Conservation (phyloP, 2,888 invertebrate genomes). For the Patella ulyssiponensis region DNA sequence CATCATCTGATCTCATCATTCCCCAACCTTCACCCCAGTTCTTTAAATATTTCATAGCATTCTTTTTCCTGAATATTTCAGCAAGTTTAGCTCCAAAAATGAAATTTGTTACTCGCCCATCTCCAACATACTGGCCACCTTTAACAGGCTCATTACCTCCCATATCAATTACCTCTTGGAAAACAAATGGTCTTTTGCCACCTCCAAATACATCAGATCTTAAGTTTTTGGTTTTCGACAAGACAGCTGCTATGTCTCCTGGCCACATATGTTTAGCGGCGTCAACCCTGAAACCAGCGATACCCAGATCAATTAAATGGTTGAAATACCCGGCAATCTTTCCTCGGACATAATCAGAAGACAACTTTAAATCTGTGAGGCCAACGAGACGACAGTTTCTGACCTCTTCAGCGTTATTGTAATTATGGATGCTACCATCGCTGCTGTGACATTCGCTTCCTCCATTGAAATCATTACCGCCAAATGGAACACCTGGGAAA, state of each 20-base stretch:
- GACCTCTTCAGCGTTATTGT: conserved; percentile 51
- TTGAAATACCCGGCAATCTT: conserved; percentile 59
- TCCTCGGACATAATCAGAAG: conserved; percentile 67
- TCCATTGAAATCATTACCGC: conserved; percentile 78
- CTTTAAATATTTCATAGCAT: conserved; percentile 53
- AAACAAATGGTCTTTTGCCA: conserved; percentile 57
- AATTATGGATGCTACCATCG: conserved; percentile 62
- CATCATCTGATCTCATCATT: conserved; percentile 67
- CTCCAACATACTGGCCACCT: conserved; percentile 56
- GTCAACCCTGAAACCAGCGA: conserved; percentile 62
- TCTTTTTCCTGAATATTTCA: conserved; percentile 42
- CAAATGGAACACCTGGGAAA: conserved; percentile 73
- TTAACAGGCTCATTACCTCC: conserved; percentile 61
- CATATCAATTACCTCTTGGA: conserved; percentile 66
- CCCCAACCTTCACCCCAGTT: conserved; percentile 59
- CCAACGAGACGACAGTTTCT: conserved; percentile 82
- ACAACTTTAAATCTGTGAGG: conserved; percentile 84
- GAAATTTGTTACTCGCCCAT: conserved; percentile 84
- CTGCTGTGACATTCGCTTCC: conserved; percentile 73
- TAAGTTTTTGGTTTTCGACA: conserved; percentile 26
- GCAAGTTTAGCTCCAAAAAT: conserved; percentile 73
- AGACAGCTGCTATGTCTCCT: conserved; percentile 54
- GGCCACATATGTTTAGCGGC: conserved; percentile 70
- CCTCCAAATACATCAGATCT: conserved; percentile 50
- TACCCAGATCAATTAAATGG: conserved; percentile 73